phyloP scores from a whole-genome alignment of 2,113 vertebrate genomes.

The Coracopsis vasa region DNA sequence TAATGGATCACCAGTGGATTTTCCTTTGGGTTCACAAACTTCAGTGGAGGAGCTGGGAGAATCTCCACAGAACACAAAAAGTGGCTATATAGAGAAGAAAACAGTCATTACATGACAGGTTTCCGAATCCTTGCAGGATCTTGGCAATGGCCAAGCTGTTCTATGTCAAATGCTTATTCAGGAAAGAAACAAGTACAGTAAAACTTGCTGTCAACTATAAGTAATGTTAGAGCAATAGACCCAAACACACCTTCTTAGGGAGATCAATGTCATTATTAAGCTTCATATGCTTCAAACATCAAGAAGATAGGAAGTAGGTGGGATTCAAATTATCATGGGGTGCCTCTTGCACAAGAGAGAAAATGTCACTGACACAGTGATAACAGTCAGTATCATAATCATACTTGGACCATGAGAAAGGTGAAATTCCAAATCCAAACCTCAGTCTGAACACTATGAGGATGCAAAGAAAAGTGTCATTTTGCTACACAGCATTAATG shows the following conservation, averaged over 20 bases:
- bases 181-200: not conserved
- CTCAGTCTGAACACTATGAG: not conserved
- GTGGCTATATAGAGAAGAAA: not conserved
- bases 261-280: not conserved
- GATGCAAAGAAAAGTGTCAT: not conserved
- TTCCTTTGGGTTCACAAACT: not conserved
- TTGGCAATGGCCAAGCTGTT: not conserved
- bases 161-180: not conserved
- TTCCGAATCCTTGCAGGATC: not conserved
- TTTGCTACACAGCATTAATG: not conserved
- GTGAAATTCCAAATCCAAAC: not conserved
- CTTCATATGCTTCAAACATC: not conserved
- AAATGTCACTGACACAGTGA: not conserved
- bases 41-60: not conserved
- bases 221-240: not conserved
- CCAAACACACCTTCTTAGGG: not conserved
- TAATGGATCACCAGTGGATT: not conserved
- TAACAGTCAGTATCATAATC: not conserved
- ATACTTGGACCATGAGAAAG: not conserved
- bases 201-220: not conserved
- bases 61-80: not conserved
- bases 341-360: not conserved
- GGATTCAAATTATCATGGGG: not conserved
- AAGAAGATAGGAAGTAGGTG: not conserved
- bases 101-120: not conserved